Evolutionary conservation across 2,888 invertebrate species (phyloP).

Genomic region (Diarsia brunnea): DNA sequence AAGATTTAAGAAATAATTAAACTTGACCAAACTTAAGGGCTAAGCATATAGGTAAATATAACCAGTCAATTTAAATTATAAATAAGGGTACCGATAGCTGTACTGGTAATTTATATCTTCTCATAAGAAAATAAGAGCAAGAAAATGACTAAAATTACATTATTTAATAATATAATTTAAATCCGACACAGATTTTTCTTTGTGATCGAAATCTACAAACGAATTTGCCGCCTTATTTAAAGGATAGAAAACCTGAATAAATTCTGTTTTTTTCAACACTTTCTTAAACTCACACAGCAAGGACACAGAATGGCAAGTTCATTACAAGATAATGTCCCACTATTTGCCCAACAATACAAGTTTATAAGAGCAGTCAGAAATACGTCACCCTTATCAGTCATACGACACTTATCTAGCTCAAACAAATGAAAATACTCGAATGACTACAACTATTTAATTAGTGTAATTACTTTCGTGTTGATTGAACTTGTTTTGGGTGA

Average conservation of each 20-base stretch:
- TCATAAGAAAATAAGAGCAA: too few relatives aligned
- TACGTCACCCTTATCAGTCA: constrained; percentile 56
- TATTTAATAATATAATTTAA: too few relatives aligned
- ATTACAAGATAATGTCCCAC: constrained; percentile 42
- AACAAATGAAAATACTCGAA: constrained; percentile 48
- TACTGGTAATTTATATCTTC: too few relatives aligned
- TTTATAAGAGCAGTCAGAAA: constrained; percentile 14
- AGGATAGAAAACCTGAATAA: too few relatives aligned
- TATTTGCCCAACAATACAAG: constrained; percentile 49
- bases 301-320: constrained; percentile 49
- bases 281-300: constrained; percentile 6
- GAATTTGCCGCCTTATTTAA: too few relatives aligned
- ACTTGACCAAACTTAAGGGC: not conserved
- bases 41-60: not conserved
- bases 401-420: constrained; percentile 44
- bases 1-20: not conserved
- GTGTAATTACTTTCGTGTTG: constrained; percentile 19
- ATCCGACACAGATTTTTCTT: not conserved
- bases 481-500: constrained; percentile 20
- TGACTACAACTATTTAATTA: constrained; percentile 38
- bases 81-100: too few relatives aligned
- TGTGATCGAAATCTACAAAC: not conserved
- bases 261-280: not conserved
- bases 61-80: not conserved
- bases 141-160: too few relatives aligned